Conservation (phyloP, 2,113 vertebrate genomes). For the Otis tarda region DNA sequence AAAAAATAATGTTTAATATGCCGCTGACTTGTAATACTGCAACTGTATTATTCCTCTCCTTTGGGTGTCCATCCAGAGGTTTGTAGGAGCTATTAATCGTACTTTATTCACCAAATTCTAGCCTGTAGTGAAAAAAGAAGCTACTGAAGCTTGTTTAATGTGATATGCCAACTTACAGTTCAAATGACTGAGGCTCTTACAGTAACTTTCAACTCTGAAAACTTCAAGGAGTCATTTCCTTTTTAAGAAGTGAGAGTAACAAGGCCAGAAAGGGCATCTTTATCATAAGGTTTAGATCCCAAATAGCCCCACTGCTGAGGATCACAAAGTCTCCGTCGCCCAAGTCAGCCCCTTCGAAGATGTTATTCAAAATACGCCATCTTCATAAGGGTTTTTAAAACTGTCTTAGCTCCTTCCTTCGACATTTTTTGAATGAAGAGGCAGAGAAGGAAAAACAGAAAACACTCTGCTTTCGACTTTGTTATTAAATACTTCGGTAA, state of each 20-base stretch:
- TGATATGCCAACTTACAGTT: not conserved
- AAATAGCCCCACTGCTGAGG: not conserved
- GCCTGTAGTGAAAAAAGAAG: not conserved
- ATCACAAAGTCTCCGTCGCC: not conserved
- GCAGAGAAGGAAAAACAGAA: not conserved
- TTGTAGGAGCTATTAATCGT: not conserved
- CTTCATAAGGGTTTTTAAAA: not conserved
- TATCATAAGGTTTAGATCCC: not conserved
- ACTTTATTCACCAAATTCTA: constrained; percentile 9
- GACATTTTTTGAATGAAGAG: not conserved
- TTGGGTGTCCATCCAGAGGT: not conserved
- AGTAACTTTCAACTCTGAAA: not conserved
- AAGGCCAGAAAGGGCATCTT: not conserved
- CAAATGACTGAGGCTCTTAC: not conserved
- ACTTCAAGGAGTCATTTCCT: not conserved
- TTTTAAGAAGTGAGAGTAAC: constrained; percentile 5
- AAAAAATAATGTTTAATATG: not conserved
- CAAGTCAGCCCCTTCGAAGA: not conserved
- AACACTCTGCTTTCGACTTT: not conserved
- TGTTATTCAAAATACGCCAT: not conserved
- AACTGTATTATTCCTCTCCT: constrained; percentile 20
- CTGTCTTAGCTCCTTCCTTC: not conserved
- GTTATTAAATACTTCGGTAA: not conserved
- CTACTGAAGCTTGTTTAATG: not conserved
- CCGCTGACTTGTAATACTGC: not conserved